phyloP scores from a whole-genome alignment of 2,797 vertebrate genomes.

The Gila robusta region DNA sequence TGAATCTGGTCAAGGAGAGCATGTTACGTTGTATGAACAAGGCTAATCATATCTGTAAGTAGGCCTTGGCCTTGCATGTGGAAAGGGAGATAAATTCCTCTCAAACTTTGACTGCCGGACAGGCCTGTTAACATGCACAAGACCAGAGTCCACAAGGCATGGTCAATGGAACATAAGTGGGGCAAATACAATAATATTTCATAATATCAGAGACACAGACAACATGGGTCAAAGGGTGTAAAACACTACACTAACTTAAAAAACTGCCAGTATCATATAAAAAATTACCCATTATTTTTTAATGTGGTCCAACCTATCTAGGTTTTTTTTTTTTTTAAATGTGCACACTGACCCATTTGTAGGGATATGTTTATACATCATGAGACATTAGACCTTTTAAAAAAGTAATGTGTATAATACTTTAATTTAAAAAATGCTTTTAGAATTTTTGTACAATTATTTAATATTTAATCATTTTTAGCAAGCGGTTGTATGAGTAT shows the following conservation, averaged over 20 bases:
- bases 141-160: slow-evolving; percentile 69
- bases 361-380: neutral
- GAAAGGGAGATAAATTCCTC: slow-evolving; percentile 62
- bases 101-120: slow-evolving; percentile 58
- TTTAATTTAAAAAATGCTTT: neutral
- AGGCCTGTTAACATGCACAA: slow-evolving; percentile 60
- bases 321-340: neutral
- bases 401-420: neutral
- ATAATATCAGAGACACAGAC: neutral
- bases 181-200: slow-evolving; percentile 36
- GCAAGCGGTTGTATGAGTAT: neutral
- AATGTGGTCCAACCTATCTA: no score
- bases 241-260: neutral
- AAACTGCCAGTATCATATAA: neutral
- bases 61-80: slow-evolving; percentile 77
- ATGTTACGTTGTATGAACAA: slow-evolving; percentile 73
- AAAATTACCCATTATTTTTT: no score
- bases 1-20: slow-evolving; percentile 73
- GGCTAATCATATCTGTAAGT: slow-evolving; percentile 79
- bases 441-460: neutral
- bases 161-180: slow-evolving; percentile 29
- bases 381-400: neutral
- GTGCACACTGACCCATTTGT: neutral
- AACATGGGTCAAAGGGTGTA: neutral
- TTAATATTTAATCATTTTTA: neutral